phyloP scores from a whole-genome alignment of 2,113 vertebrate genomes.

The Mirounga angustirostris region DNA sequence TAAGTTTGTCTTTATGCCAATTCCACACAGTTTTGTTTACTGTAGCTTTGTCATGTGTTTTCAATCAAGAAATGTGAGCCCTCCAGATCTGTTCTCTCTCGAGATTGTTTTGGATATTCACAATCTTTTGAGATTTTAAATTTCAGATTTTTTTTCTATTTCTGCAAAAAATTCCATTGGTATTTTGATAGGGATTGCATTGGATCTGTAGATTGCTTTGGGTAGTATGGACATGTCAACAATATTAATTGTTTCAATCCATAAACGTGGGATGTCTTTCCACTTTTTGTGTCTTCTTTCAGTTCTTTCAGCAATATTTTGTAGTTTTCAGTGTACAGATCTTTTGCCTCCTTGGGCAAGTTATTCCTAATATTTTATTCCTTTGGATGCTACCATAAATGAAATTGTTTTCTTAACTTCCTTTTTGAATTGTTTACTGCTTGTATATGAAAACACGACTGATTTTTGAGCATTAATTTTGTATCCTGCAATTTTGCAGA shows the following conservation, averaged over 20 bases:
- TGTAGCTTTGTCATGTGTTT: not conserved
- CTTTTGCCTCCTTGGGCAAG: not conserved
- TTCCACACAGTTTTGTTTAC: not conserved
- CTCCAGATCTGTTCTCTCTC: not conserved
- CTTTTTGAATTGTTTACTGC: not conserved
- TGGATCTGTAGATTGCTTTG: not conserved
- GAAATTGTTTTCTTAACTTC: not conserved
- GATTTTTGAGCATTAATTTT: not conserved
- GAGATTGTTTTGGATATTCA: not conserved
- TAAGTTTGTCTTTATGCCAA: not conserved
- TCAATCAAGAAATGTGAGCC: not conserved
- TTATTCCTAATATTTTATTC: conserved; percentile 40
- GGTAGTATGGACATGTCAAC: not conserved
- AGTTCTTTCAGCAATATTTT: not conserved
- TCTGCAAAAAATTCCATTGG: not conserved
- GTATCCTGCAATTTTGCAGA: not conserved
- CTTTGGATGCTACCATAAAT: not conserved
- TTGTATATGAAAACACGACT: not conserved
- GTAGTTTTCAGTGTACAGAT: not conserved
- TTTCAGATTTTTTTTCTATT: not conserved
- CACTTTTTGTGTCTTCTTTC: not conserved
- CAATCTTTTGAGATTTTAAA: not conserved
- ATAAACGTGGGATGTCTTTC: not conserved
- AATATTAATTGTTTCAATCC: not conserved
- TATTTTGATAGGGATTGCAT: not conserved